Evolutionary conservation across 37 sponge, comb jelly and placozoan genomes (phyloP).

Genomic region (Halichondria panicea): DNA sequence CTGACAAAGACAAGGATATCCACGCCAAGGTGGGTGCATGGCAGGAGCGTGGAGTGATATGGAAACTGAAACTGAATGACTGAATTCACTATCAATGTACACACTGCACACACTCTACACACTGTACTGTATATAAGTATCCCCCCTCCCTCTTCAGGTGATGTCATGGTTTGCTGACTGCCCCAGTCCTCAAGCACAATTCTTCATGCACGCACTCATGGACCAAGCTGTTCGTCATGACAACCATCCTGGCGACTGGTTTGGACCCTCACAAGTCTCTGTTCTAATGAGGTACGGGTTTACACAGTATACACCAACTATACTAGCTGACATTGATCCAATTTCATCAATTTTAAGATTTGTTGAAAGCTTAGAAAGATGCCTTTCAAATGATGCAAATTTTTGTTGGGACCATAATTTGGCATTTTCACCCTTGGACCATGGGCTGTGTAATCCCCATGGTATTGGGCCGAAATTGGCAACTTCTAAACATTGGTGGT

Average conservation of each 20-base stretch:
- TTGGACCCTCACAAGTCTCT: slow-evolving; percentile 92
- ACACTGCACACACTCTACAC: too few relatives aligned
- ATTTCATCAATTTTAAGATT: too few relatives aligned
- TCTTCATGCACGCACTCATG: slow-evolving; percentile 87
- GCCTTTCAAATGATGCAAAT: too few relatives aligned
- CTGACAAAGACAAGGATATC: neutral
- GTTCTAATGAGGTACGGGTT: slow-evolving; percentile 74
- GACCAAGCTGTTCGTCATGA: slow-evolving; percentile 59
- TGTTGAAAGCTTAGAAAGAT: too few relatives aligned
- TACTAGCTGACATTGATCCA: neutral
- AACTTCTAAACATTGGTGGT: too few relatives aligned
- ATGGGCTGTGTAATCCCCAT: too few relatives aligned
- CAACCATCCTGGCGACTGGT: slow-evolving; percentile 93
- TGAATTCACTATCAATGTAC: too few relatives aligned
- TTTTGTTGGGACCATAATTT: too few relatives aligned
- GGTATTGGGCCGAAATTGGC: too few relatives aligned
- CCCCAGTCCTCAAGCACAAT: slow-evolving; percentile 48
- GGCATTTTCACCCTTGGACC: too few relatives aligned
- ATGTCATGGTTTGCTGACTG: slow-evolving; percentile 85
- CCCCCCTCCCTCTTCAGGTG: slow-evolving; percentile 27
- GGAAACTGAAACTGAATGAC: too few relatives aligned
- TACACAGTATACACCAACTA: neutral
- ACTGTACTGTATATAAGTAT: too few relatives aligned
- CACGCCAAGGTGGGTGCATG: slow-evolving; percentile 41
- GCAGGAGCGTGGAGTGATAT: slow-evolving; percentile 25